Base-by-base conservation (phyloP, 1,140 invertebrate genomes). In the Adelges cooleyi region DNA sequence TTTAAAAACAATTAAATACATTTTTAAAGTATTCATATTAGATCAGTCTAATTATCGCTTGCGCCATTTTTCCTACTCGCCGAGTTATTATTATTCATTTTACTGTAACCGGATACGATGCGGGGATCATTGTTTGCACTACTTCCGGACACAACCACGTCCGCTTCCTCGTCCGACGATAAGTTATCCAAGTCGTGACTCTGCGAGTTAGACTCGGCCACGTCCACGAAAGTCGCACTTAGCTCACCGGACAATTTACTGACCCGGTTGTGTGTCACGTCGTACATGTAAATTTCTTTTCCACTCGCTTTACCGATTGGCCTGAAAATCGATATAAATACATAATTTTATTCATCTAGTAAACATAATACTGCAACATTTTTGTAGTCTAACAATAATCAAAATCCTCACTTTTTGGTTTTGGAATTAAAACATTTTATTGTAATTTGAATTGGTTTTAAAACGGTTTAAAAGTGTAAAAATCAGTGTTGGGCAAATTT, bases 261-360 rank as follows among this genome's bases (percentile, higher is more conserved):
- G 27, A 84, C 82, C 62, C 75, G 80, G 68, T 82, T 74, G 0
- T 82, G 83, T 46, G 77, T 74, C 10, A 88, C 81, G 70, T 90
- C 87, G 72, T 88, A 90, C 87, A 90, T 90, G 74, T 82, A 90
- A 67, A 90, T 90, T 77, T 90, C 87, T 73, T 85, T 84, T 83
- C 81, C 68, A 70, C 69, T 38, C 74, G 72, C 38, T 79, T 76
- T 33, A 70, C 72, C 65, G 78, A 22, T 18, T 33, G 56, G 77
- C 70, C 81, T 83, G 75, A 18, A 73, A 36, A 51, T 52, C 51
- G 29, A 50, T 20, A 53, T 20, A 13, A 48, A 51, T 25, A 36
- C 10, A 11, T 36, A 42, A 40, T 29, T 10, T 51, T 1, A 17
- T n/a, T n/a, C n/a, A n/a, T n/a, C n/a, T n/a, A n/a, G n/a, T n/a